These are phyloP conservation scores for Synanthedon myopaeformis DNA, from an alignment of 2,888 invertebrate genomes.

Conservation along the genomic window DNA sequence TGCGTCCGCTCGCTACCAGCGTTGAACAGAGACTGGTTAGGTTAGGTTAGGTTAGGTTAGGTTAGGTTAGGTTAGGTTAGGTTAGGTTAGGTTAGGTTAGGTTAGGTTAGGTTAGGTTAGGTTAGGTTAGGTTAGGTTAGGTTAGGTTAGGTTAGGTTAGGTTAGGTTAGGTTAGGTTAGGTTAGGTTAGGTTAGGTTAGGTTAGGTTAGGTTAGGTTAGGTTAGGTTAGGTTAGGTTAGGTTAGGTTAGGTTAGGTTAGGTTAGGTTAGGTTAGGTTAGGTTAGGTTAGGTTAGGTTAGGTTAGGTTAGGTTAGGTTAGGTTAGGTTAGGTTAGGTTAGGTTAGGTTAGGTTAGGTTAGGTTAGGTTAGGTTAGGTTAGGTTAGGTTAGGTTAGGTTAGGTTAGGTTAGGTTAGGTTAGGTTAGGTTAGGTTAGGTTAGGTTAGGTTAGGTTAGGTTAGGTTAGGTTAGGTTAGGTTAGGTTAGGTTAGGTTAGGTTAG, in stretches of 20 bases:
- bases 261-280: background rate
- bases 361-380: conserved; percentile 3
- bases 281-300: background rate
- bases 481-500: conserved; percentile 11
- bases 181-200: background rate
- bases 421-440: conserved; percentile 13
- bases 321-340: conserved; percentile 4
- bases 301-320: conserved; percentile 4
- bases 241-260: too few relatives aligned
- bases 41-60: too few relatives aligned
- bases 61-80: too few relatives aligned
- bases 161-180: background rate
- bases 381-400: conserved; percentile 4
- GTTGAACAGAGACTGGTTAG: too few relatives aligned
- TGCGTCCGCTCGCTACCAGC: too few relatives aligned
- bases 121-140: too few relatives aligned
- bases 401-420: conserved; percentile 5
- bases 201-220: background rate
- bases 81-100: too few relatives aligned
- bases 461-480: conserved; percentile 9
- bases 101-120: too few relatives aligned
- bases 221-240: too few relatives aligned
- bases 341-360: conserved; percentile 4
- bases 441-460: conserved; percentile 12
- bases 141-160: too few relatives aligned